Evolutionary conservation across 2,888 invertebrate species (phyloP).

Genomic region (Andrena chrysosceles): DNA sequence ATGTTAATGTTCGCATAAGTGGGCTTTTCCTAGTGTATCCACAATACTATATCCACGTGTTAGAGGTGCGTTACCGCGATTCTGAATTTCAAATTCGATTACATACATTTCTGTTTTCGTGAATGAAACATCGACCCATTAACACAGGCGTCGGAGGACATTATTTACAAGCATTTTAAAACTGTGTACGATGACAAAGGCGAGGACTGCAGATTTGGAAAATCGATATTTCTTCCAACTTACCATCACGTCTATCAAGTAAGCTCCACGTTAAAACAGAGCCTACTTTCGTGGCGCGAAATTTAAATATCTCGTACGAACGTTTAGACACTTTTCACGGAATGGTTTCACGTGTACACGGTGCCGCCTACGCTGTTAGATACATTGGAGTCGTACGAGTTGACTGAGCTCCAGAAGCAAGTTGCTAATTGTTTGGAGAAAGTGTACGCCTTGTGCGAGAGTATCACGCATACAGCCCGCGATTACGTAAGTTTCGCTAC

Average conservation of each 20-base stretch:
- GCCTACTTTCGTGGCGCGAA: not conserved
- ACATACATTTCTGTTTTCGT: not conserved
- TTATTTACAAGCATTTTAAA: slow-evolving; percentile 74
- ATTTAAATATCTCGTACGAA: slow-evolving; percentile 12
- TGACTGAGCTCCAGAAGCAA: slow-evolving; percentile 68
- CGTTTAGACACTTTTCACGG: slow-evolving; percentile 73
- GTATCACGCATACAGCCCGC: slow-evolving; percentile 54
- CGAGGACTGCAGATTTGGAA: slow-evolving; percentile 57
- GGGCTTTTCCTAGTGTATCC: slow-evolving; percentile 78
- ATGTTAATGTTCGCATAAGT: slow-evolving; percentile 56
- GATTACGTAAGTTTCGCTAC: slow-evolving; percentile 60
- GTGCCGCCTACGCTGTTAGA: slow-evolving; percentile 70
- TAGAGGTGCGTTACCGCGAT: slow-evolving; percentile 69
- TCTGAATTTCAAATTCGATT: not conserved
- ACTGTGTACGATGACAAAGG: slow-evolving; percentile 31
- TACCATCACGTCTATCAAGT: slow-evolving; percentile 74
- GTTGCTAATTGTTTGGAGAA: slow-evolving; percentile 72
- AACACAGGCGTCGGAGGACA: slow-evolving; percentile 75
- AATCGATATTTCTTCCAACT: slow-evolving; percentile 69
- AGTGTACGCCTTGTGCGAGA: slow-evolving; percentile 73
- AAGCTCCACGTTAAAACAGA: not conserved
- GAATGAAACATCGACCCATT: not conserved
- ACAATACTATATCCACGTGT: slow-evolving; percentile 73
- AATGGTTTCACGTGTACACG: slow-evolving; percentile 68
- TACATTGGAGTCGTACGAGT: slow-evolving; percentile 58